Base-by-base conservation (phyloP, 2,113 vertebrate genomes). In the Pteropus alecto region DNA sequence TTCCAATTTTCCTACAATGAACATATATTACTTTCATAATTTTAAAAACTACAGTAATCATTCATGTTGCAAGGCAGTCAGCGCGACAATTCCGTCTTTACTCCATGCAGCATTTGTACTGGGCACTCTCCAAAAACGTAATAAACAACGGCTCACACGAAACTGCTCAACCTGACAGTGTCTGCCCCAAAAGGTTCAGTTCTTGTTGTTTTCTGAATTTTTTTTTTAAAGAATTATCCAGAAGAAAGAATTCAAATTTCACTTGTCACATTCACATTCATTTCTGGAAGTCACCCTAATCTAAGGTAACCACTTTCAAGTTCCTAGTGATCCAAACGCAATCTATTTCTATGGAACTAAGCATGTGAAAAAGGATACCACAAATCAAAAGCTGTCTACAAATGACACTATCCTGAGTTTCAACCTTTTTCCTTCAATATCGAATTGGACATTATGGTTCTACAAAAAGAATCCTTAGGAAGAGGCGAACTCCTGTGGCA, bases 311-410 rank as follows among this genome's bases (percentile, higher is more conserved):
- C 48, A 15, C 56, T 65, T 76, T 38, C 78, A 15, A 65, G 38
- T 26, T 35, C 21, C 56, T 10, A 24, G 12, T 10, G 13, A 38
- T 0, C 12, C 35, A 26, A 74, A 68, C 2, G 30, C 15, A 5
- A 3, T n/a, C 60, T 28, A 22, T 21, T 14, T 22, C 60, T 14
- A 46, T 0, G 46, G 46, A 56, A 35, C 33, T 13, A 14, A 83
- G 68, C 46, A 6, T 0, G 2, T 6, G n/a, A 41, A 16, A 28
- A 5, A 51, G 33, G 74, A 85, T 38, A 28, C 41, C 11, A 0
- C 5, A 16, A 21, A 11, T 2, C 43, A 11, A 33, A 30, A 15
- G 22, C 8, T 18, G 41, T 33, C 65, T n/a, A 0, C 4, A 0
- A 0, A 9, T 2, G 18, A 58, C 46, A 21, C 12, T 0, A 2